Evolutionary conservation across 2,113 vertebrate genomes (phyloP).

Genomic region (Amphiprion percula): DNA sequence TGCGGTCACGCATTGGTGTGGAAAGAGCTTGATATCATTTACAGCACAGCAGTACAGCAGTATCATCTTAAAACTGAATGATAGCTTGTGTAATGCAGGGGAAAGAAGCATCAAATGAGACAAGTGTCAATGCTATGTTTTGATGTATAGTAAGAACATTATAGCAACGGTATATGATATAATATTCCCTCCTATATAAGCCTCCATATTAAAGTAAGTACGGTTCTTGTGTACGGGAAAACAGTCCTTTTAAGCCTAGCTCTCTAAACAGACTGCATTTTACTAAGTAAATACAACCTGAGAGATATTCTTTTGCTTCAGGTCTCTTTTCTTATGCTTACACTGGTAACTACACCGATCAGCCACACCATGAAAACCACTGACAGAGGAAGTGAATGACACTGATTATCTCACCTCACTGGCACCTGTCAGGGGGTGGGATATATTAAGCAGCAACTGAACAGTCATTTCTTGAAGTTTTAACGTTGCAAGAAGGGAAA

Average conservation of each 20-base stretch:
- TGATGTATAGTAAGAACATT: slow-evolving; percentile 32
- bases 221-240: not conserved
- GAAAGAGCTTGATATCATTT: slow-evolving; percentile 29
- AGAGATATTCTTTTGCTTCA: not conserved
- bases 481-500: too few relatives aligned
- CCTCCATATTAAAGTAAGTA: slow-evolving; percentile 14
- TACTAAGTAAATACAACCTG: not conserved
- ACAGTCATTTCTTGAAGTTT: too few relatives aligned
- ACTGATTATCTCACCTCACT: too few relatives aligned
- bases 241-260: not conserved
- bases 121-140: slow-evolving; percentile 34
- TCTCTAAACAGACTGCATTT: not conserved
- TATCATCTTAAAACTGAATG: slow-evolving; percentile 34
- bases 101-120: slow-evolving; percentile 34
- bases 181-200: slow-evolving; percentile 18
- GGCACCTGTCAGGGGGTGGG: too few relatives aligned
- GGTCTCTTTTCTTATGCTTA: not conserved
- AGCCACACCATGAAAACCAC: too few relatives aligned
- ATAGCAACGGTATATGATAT: slow-evolving; percentile 28
- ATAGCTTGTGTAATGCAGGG: slow-evolving; percentile 22
- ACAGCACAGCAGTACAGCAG: slow-evolving; percentile 3
- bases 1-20: not conserved
- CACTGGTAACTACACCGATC: not conserved
- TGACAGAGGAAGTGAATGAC: too few relatives aligned
- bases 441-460: too few relatives aligned